Evolutionary conservation across 2,888 invertebrate species (phyloP).

Genomic region (Scelioninae gen. 1): DNA sequence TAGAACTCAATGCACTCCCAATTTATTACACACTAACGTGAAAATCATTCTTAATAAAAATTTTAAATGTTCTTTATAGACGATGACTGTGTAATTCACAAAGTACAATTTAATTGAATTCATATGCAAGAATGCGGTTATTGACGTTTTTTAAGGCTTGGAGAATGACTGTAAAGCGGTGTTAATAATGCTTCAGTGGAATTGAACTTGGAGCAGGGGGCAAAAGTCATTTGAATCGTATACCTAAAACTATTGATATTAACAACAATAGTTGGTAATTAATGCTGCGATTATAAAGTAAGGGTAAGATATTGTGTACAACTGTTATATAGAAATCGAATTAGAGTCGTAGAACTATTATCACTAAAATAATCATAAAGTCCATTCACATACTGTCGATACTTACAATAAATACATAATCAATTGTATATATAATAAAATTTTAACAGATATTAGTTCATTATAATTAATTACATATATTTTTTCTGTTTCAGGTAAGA

Average conservation of each 20-base stretch:
- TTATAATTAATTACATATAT: too few relatives aligned
- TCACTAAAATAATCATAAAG: background rate
- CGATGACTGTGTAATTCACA: conserved; percentile 17
- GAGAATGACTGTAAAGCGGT: background rate
- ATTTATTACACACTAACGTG: conserved; percentile 33
- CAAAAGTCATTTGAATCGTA: too few relatives aligned
- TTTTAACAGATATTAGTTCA: too few relatives aligned
- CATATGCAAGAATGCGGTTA: conserved; percentile 20
- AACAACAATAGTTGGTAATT: background rate
- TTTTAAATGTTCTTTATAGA: conserved; percentile 3
- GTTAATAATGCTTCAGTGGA: background rate
- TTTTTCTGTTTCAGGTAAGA: too few relatives aligned
- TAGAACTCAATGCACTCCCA: conserved; percentile 24
- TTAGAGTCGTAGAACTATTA: background rate
- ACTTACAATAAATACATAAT: too few relatives aligned
- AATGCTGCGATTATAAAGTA: background rate
- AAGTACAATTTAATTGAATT: conserved; percentile 22
- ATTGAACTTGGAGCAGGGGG: too few relatives aligned
- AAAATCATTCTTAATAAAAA: conserved; percentile 25
- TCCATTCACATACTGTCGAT: background rate
- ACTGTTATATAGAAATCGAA: background rate
- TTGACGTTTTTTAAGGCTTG: conserved; percentile 9
- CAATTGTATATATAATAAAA: too few relatives aligned
- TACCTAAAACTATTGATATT: background rate
- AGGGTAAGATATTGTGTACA: background rate